Evolutionary conservation across 1,140 invertebrate genomes (phyloP).

Genomic region (Leptinotarsa lineolata): DNA sequence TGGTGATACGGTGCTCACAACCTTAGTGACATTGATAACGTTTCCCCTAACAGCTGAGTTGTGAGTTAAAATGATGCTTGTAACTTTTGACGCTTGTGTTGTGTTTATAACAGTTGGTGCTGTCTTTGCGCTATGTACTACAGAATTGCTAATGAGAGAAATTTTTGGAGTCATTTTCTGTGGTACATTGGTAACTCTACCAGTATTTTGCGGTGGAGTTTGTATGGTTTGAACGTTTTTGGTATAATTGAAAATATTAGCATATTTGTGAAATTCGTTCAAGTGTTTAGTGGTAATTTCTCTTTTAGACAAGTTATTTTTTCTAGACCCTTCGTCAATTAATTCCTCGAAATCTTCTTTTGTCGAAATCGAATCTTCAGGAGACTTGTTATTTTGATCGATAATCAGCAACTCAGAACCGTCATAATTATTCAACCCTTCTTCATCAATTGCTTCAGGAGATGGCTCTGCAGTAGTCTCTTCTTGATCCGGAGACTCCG

Average conservation of each 20-base stretch:
- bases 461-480: constrained; percentile 56
- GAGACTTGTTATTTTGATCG: constrained; percentile 63
- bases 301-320: constrained; percentile 56
- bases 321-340: constrained; percentile 61
- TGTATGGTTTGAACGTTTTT: constrained; percentile 30
- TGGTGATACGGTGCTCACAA: constrained; percentile 42
- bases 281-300: constrained; percentile 47
- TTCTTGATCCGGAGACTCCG: constrained; percentile 62
- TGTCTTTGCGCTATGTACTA: constrained; percentile 31
- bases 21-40: constrained; percentile 46
- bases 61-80: constrained; percentile 49
- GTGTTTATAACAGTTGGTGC: constrained; percentile 37
- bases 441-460: constrained; percentile 56
- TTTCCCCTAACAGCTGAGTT: constrained; percentile 46
- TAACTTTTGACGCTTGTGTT: constrained; percentile 38
- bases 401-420: constrained; percentile 68
- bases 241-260: constrained; percentile 39
- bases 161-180: constrained; percentile 43
- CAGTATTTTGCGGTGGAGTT: not conserved
- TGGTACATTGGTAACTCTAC: constrained; percentile 30
- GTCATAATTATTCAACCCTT: constrained; percentile 58
- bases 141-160: constrained; percentile 41
- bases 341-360: constrained; percentile 67
- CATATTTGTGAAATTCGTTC: constrained; percentile 51
- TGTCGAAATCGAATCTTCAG: constrained; percentile 65